Conservation (phyloP, 2,113 vertebrate genomes). For the Lepisosteus oculatus region DNA sequence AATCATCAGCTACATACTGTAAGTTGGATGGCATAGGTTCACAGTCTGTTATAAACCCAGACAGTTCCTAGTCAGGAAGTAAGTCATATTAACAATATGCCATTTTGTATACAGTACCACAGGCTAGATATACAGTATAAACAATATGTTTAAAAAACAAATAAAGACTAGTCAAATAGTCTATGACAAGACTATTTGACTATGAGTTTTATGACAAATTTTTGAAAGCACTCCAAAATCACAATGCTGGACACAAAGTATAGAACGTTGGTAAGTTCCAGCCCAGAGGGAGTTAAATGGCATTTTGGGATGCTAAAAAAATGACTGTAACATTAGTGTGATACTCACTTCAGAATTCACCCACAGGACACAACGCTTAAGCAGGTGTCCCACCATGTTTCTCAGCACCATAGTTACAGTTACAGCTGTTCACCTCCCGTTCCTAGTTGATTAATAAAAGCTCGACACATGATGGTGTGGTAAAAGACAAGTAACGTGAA, state of each 20-base stretch:
- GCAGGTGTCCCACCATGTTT: neutral
- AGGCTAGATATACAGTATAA: too few relatives aligned
- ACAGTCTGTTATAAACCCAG: too few relatives aligned
- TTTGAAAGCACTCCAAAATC: neutral
- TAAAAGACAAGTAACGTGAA: neutral
- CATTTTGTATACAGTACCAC: too few relatives aligned
- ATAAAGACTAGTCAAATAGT: too few relatives aligned
- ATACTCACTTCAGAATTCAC: neutral
- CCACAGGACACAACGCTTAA: neutral
- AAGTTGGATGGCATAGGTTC: too few relatives aligned
- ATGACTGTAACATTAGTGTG: neutral
- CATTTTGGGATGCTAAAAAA: neutral
- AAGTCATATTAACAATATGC: too few relatives aligned
- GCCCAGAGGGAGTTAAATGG: neutral
- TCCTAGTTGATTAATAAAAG: neutral
- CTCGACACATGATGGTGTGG: neutral
- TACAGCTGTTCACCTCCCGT: neutral
- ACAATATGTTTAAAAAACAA: too few relatives aligned
- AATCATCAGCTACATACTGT: too few relatives aligned
- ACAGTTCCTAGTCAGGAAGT: too few relatives aligned
- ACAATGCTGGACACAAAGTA: neutral
- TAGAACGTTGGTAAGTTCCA: too few relatives aligned
- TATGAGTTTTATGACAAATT: neutral
- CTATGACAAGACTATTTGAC: too few relatives aligned
- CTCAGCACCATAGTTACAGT: neutral